Base-by-base conservation (phyloP, 2,113 vertebrate species). In the Stigmatopora nigra region DNA sequence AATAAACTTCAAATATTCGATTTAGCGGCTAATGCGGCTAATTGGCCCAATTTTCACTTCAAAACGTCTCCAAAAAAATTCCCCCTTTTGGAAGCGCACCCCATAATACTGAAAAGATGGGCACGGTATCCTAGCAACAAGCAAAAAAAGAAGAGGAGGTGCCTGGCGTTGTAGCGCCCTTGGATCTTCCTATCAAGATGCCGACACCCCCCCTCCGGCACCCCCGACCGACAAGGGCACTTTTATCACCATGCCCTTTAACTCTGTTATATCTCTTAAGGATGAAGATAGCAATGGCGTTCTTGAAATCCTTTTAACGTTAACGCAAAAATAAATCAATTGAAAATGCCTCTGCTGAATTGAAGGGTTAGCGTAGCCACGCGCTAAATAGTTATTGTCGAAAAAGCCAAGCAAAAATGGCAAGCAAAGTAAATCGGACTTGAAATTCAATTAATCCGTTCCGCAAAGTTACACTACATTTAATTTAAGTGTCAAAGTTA, bases 81-180 rank as follows among this genome's bases (percentile, higher is more conserved):
- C 16, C 35, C 57, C 57, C 25, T 31, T 12, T 7, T 45, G 52
- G 76, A 65, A 62, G 65, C 67, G 71, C 67, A 85, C 65, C 76
- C 79, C 82, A 80, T 77, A 83, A 86, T 64, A 49, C 60, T 41
- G 47, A 75, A 72, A 63, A 75, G 79, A 69, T 51, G 55, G 64
- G 73, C 56, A 76, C 44, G 52, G 87, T 89, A 85, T 81, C 87
- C 88, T 89, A 90, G 89, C 85, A 90, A 90, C 87, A 86, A 82
- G 87, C 72, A 44, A 62, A 52, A 71, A 36, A 19, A 62, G 67
- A 73, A 13, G 22, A 14, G 53, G 78, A 57, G 71, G 65, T 68
- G 65, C 73, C 82, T 75, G 77, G 65, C 73, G 73, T 83, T 72
- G 80, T 80, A 79, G 77, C 84, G 79, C 79, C 78, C 75, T 77